Evolutionary conservation across 2,113 vertebrate species (phyloP), one percentile per base, ranked within the genome.

Genomic region (Serilophus lunatus): DNA sequence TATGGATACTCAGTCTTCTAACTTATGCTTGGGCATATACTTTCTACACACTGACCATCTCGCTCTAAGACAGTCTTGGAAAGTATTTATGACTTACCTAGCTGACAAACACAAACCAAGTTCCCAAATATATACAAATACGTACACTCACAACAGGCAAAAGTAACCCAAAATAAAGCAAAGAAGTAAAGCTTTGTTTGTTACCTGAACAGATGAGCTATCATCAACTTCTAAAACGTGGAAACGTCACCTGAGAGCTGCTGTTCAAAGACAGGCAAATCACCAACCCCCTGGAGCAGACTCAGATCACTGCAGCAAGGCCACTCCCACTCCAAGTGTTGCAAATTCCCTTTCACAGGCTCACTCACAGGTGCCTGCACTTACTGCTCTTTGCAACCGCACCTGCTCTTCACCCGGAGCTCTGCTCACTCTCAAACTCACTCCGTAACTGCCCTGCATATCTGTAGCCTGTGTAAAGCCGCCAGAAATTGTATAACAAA

Each of bases 221-320:
- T 7, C 29, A 40, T 6, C 2, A 1, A 28, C 19, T 68, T 59
- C 47, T n/a, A 53, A 79, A 86, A 28, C 0, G 0, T 38, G 50
- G 6, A 77, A 84, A 63, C 24, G 33, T 14, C 4, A 18, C 1
- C 38, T 17, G 26, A 63, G 8, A 47, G 5, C 45, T 26, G 15
- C 2, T 54, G 11, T 13, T 38, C 22, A 19, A 47, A 66, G 14
- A 3, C 50, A 57, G 31, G 9, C 29, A 65, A 4, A 15, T 3
- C 2, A 42, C 7, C 22, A 10, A 6, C 12, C 14, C 19, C 13
- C 9, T 4, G 0, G 3, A 74, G 18, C 24, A 26, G 13, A 4
- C 10, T 5, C 44, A 7, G 0, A 2, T 12, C 5, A 16, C 14
- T 50, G 11, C 60, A 61, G 17, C 18, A 42, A 24, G 2, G 1